Evolutionary conservation across 2,888 invertebrate genomes (phyloP), one percentile per base, ranked within the genome.

Genomic region (Acleris cristana): DNA sequence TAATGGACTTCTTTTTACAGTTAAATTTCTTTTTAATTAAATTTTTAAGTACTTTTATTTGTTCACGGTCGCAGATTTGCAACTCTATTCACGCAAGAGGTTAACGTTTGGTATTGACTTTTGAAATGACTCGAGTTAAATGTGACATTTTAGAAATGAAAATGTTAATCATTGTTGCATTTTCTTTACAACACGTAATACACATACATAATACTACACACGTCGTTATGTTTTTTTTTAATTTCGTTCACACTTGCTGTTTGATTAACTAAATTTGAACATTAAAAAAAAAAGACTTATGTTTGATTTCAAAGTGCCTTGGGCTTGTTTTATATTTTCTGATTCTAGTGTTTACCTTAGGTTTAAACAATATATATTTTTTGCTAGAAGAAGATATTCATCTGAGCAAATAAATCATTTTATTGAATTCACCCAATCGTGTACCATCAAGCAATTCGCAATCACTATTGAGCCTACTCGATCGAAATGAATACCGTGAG

Each of bases 1-100:
- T 75, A 78, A 79, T 73, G 73, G 73, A 71, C 74, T 72, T 73
- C 73, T 74, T 77, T 78, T 77, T 74, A 74, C 73, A 73, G 72
- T 74, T 73, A 61, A 69, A 60, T 57, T 69, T 65, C 30, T 57
- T 56, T 65, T 79, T 79, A 79, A 79, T 79, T 79, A 79, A 79
- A 79, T 72, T 78, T 73, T 76, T 57, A 58, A 60, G 73, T 74
- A 74, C 73, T 76, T 72, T 76, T 76, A 65, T 72, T 69, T 67
- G 59, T 75, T 77, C 49, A 65, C 49, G 54, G 59, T 34, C 26
- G 19, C 49, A 55, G 45, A 23, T 52, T 45, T 65, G 45, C 45
- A 53, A 59, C 45, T 65, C 21, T 65, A 45, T 48, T 65, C 21
- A 58, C 57, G 34, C 18, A 34, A 7, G 30, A 45, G 10, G 49